A percentile compares a stretch with the other conserved stretches of the same genome.
These are phyloP conservation scores for Crocidura indochinensis DNA, from an alignment of 2,797 vertebrate genomes.

Conservation along the genomic window DNA sequence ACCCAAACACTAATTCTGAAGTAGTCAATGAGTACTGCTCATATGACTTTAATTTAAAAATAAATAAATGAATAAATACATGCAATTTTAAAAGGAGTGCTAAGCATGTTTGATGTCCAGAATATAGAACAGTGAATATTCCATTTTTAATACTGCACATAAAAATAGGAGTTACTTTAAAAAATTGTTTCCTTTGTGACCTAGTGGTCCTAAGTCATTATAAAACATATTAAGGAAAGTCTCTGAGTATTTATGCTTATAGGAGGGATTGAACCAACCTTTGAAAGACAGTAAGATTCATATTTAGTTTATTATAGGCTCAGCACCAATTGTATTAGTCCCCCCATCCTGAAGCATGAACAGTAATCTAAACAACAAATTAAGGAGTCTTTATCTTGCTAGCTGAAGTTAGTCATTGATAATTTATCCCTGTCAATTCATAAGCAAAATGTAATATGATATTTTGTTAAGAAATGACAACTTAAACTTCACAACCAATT, in stretches of 20 bases:
- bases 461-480: constrained; percentile 1
- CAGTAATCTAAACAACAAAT: constrained; percentile 49
- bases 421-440: constrained; percentile 58
- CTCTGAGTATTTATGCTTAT: constrained; percentile 68
- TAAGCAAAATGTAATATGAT: constrained; percentile 40
- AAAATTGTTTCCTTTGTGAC: constrained; percentile 39
- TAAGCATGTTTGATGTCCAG: not conserved
- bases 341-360: not conserved
- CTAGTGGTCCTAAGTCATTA: constrained; percentile 4
- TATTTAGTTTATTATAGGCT: constrained; percentile 44
- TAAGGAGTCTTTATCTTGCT: constrained; percentile 39
- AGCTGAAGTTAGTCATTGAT: constrained; percentile 2
- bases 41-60: too few relatives aligned
- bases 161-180: not conserved
- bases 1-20: too few relatives aligned
- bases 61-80: too few relatives aligned
- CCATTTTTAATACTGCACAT: not conserved
- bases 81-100: not conserved
- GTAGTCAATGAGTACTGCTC: too few relatives aligned
- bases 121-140: not conserved
- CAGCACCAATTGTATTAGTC: not conserved
- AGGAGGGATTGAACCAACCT: constrained; percentile 6
- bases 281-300: constrained; percentile 40
- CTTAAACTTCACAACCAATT: constrained; percentile 40
- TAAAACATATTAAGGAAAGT: constrained; percentile 14